Base-by-base conservation (phyloP, 2,113 vertebrate species). In the Ranitomeya variabilis region DNA sequence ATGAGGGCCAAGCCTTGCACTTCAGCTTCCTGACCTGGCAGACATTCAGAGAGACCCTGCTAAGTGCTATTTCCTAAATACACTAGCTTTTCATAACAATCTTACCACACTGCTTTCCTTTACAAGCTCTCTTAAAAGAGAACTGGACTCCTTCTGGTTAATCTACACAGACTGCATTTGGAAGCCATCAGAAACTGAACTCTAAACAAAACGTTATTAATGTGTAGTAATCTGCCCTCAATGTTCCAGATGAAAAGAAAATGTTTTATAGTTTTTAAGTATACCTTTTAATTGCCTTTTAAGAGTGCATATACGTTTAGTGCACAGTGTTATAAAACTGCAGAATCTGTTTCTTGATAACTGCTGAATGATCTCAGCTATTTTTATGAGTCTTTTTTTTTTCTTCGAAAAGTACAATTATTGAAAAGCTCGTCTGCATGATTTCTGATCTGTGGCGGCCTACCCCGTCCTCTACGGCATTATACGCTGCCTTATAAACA, bases 171-270 rank as follows among this genome's bases (percentile, higher is more conserved):
- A 94, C 96, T 95, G 94, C 95, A 96, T 97, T 96, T 96, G 96
- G 96, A 96, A 97, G 95, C 95, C 96, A 96, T 97, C 96, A 97
- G 96, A 96, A 97, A 97, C 95, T 95, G 95, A 96, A 95, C 95
- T 96, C 95, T 97, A 98, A 99, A 99, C 97, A 97, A 97, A 97
- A 95, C 93, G 93, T 95, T 96, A 96, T 96, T 96, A 96, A 97
- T 96, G 96, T 95, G 94, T 95, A 96, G 95, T 96, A 97, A 98
- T 97, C 96, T 96, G 95, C 95, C 96, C 95, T 95, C 94, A 94
- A 95, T 93, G 94, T 95, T 96, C 94, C 95, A 97, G 96, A 96
- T 97, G 96, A 96, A 97, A 96, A 96, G 94, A 95, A 95, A 95
- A 95, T 95, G 94, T 97, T 97, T 97, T 97, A 97, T 96, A 95